Evolutionary conservation across 2,113 vertebrate species (phyloP).

Genomic region (Caranx ignobilis): DNA sequence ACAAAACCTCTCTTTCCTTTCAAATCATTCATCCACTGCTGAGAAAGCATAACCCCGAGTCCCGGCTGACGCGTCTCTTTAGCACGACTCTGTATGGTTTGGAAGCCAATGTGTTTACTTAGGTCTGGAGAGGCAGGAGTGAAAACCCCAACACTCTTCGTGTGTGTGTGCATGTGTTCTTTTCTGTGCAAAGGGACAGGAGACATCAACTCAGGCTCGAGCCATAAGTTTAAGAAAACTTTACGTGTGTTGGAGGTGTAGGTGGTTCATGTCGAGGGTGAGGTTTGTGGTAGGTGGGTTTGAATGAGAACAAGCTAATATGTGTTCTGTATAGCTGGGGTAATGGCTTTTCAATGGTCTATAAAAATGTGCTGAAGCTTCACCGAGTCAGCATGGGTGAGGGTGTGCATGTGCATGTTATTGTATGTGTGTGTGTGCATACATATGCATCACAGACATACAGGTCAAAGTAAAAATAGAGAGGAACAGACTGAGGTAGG

Average conservation of each 20-base stretch:
- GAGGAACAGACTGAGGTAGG: background rate
- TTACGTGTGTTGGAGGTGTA: conserved; percentile 18
- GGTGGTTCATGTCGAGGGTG: conserved; percentile 21
- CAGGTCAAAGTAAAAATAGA: background rate
- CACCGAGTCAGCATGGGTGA: background rate
- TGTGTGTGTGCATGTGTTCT: conserved; percentile 7
- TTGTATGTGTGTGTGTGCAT: background rate
- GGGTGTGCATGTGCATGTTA: background rate
- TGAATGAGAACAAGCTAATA: conserved; percentile 20
- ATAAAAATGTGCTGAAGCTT: conserved; percentile 19
- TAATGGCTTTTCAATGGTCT: conserved; percentile 47
- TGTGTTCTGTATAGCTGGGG: conserved; percentile 18
- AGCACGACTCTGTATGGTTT: conserved; percentile 74
- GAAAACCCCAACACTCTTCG: conserved; percentile 57
- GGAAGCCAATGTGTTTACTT: conserved; percentile 78
- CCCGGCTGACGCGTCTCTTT: conserved; percentile 63
- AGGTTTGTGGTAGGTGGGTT: conserved; percentile 6
- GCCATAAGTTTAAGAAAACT: conserved; percentile 27
- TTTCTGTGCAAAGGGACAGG: conserved; percentile 27
- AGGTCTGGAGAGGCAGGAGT: conserved; percentile 67
- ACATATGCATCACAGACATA: background rate
- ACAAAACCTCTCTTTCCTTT: conserved; percentile 71
- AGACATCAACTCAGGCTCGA: conserved; percentile 33
- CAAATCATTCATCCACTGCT: conserved; percentile 77
- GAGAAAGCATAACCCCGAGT: conserved; percentile 74